A percentile compares a stretch with the other conserved stretches of the same genome.
These are phyloP conservation scores for Butorides virescens DNA, from an alignment of 2,113 vertebrate species.

Conservation along the genomic window DNA sequence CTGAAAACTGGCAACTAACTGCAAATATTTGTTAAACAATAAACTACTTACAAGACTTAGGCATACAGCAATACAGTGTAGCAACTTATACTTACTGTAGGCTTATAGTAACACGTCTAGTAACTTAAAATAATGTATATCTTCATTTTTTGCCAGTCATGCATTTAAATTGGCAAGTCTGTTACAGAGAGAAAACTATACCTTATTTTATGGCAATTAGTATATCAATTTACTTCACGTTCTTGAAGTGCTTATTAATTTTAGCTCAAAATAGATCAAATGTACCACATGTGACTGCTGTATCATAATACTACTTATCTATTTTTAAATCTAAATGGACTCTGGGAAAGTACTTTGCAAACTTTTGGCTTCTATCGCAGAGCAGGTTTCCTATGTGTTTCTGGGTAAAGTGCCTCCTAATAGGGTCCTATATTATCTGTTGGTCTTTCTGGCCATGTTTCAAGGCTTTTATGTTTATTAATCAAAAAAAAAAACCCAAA, in stretches of 20 bases:
- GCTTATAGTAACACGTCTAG: background rate
- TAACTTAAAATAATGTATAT: background rate
- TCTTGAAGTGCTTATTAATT: constrained; percentile 64
- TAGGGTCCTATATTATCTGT: background rate
- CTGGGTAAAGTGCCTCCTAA: background rate
- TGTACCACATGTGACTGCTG: constrained; percentile 60
- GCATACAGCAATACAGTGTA: background rate
- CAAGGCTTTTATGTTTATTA: background rate
- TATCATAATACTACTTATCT: constrained; percentile 62
- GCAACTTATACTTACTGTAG: background rate
- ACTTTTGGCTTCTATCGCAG: constrained; percentile 24
- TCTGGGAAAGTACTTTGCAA: constrained; percentile 61
- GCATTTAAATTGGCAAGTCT: background rate
- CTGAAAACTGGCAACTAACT: background rate
- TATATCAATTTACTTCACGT: constrained; percentile 59
- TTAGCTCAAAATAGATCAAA: constrained; percentile 64
- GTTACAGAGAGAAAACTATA: constrained; percentile 19
- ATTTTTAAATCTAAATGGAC: constrained; percentile 68
- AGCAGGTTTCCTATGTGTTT: constrained; percentile 25
- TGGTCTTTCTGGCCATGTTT: background rate
- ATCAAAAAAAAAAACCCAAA: background rate
- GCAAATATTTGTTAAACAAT: background rate
- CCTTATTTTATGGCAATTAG: constrained; percentile 57
- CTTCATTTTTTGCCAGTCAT: background rate
- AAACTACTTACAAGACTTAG: background rate